Evolutionary conservation across 2,113 vertebrate species (phyloP).

Genomic region (Grallaria varia): DNA sequence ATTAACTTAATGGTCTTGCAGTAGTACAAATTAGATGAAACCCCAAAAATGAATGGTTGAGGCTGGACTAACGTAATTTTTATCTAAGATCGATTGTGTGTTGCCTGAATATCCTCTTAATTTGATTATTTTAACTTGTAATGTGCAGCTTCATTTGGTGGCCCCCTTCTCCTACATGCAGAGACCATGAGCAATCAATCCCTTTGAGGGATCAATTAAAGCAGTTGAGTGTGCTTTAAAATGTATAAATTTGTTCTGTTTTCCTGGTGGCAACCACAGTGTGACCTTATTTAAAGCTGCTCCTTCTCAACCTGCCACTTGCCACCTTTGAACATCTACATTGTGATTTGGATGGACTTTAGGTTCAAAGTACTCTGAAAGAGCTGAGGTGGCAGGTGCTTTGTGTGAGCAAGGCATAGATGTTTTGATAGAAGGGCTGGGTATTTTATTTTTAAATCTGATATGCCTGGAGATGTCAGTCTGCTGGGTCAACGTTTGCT

Average conservation of each 20-base stretch:
- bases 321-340: background rate
- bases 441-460: background rate
- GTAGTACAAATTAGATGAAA: background rate
- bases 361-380: background rate
- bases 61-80: background rate
- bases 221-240: background rate
- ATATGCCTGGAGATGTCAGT: background rate
- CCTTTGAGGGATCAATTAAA: background rate
- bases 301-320: background rate
- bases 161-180: background rate
- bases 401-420: background rate
- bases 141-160: background rate
- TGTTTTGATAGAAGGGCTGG: background rate
- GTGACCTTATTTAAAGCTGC: background rate
- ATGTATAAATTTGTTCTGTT: background rate
- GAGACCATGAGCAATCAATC: rapidly evolving
- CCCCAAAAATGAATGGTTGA: background rate
- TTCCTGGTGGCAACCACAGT: background rate
- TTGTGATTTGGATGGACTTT: background rate
- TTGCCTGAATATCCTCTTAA: background rate
- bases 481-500: background rate
- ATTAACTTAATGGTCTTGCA: background rate
- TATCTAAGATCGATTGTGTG: background rate
- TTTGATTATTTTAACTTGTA: background rate
- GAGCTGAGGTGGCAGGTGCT: background rate